phyloP scores from a whole-genome alignment of 1,140 invertebrate species.

The Scaptodrosophila lebanonensis region DNA sequence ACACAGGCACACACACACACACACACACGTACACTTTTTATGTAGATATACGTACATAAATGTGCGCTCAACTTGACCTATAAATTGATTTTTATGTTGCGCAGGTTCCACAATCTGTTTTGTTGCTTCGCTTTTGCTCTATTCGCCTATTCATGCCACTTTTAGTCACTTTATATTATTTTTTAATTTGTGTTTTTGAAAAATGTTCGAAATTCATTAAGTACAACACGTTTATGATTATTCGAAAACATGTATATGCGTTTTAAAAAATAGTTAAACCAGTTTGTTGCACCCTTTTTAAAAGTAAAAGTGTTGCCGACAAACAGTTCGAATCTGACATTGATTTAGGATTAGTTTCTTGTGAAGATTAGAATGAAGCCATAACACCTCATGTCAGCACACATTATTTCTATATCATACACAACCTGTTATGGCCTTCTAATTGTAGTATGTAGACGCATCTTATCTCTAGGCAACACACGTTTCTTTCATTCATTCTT shows the following conservation, averaged over 20 bases:
- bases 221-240: conserved; percentile 39
- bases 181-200: conserved; percentile 10
- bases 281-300: conserved; percentile 46
- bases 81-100: conserved; percentile 73
- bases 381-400: no score
- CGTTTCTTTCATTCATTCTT: no score
- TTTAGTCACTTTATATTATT: conserved; percentile 30
- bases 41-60: conserved; percentile 3
- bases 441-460: no score
- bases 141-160: conserved; percentile 42
- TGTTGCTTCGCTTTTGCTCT: conserved; percentile 18
- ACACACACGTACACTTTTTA: not conserved
- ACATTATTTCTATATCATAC: no score
- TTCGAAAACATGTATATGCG: conserved; percentile 6
- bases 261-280: conserved; percentile 30
- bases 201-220: conserved; percentile 53
- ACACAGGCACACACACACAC: conserved; percentile 11
- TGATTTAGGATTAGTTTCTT: no score
- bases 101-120: conserved; percentile 53
- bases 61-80: conserved; percentile 69
- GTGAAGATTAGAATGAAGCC: no score
- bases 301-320: conserved; percentile 73
- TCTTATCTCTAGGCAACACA: no score
- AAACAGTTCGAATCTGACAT: no score
- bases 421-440: no score